Percentiles rank a stretch among this genome's conserved stretches.
phyloP scores from a whole-genome alignment of 2,113 vertebrate species.

The Pelvicachromis taeniatus region DNA sequence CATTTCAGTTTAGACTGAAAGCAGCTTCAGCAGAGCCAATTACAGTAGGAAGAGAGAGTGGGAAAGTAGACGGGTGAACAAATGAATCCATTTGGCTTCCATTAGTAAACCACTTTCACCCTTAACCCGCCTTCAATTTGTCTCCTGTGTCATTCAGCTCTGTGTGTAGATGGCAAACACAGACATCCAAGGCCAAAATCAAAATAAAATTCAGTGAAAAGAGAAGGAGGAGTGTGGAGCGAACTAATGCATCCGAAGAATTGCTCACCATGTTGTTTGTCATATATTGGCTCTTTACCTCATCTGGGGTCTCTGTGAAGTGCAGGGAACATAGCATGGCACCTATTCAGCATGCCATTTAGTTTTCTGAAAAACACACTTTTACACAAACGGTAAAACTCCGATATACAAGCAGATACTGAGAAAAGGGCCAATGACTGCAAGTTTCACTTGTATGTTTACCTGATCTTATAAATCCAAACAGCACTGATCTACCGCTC shows the following conservation, averaged over 20 bases:
- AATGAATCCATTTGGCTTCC: conserved; percentile 41
- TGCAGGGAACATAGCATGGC: background rate
- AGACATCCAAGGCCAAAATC: background rate
- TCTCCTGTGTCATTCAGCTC: background rate
- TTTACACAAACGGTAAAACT: background rate
- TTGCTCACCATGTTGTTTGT: background rate
- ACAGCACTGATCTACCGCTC: background rate
- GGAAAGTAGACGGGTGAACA: conserved; percentile 3
- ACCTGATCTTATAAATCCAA: background rate
- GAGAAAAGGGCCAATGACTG: background rate
- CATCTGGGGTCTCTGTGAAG: background rate
- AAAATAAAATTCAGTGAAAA: background rate
- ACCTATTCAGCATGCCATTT: background rate
- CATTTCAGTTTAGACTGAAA: background rate
- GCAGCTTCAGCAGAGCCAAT: conserved; percentile 7
- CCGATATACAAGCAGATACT: background rate
- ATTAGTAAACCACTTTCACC: conserved; percentile 46
- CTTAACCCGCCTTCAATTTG: conserved; percentile 18
- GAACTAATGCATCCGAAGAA: background rate
- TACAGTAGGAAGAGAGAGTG: conserved; percentile 6
- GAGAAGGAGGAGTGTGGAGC: background rate
- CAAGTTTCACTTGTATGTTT: background rate
- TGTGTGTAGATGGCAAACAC: background rate
- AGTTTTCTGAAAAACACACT: background rate
- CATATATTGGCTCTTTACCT: background rate